Evolutionary conservation across 2,888 invertebrate species (phyloP), one percentile per base, ranked within the genome.

Genomic region (Drosophila quinaria): DNA sequence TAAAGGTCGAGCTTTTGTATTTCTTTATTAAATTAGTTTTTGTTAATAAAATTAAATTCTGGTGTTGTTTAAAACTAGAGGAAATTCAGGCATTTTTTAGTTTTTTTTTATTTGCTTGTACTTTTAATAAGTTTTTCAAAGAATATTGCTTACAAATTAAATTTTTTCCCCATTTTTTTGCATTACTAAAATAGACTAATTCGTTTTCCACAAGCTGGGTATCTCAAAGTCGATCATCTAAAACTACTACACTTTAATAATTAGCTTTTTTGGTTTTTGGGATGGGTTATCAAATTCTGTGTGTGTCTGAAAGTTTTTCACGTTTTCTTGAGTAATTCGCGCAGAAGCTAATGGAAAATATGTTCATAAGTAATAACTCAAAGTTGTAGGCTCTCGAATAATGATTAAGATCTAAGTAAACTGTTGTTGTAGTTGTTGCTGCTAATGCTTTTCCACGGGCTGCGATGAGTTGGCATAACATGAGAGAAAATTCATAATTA

Each of bases 311-410:
- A 70, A 70, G 56, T 63, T 84, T 84, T 63, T 72, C 89, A 83
- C 89, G 81, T 83, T 83, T 89, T 83, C 74, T 83, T 87, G 58
- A 37, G 72, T 68, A 84, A 81, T 85, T 71, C 66, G 74, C 61
- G 66, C 63, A 47, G 50, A 54, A 56, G 31, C 77, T 74, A 74
- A 77, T 80, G 80, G 75, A 66, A 77, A 75, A 63, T 70, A 42
- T 54, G 55, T 35, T 47, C 51, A 61, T 56, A 49, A 29, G 49
- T 68, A 81, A 84, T 80, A 73, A 64, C 47, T 44, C 37, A 51
- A 42, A 50, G 55, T 47, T 72, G 35, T 46, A 10, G 39, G 41
- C 35, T 25, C 31, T 64, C 22, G 33, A 9, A 13, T 31, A 58
- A 15, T 35, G 58, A 79, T 75, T 59, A 33, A 41, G 80, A 80